These are phyloP conservation scores for Astropecten irregularis DNA, from an alignment of 53 echinoderm and acorn worm species.

Conservation along the genomic window DNA sequence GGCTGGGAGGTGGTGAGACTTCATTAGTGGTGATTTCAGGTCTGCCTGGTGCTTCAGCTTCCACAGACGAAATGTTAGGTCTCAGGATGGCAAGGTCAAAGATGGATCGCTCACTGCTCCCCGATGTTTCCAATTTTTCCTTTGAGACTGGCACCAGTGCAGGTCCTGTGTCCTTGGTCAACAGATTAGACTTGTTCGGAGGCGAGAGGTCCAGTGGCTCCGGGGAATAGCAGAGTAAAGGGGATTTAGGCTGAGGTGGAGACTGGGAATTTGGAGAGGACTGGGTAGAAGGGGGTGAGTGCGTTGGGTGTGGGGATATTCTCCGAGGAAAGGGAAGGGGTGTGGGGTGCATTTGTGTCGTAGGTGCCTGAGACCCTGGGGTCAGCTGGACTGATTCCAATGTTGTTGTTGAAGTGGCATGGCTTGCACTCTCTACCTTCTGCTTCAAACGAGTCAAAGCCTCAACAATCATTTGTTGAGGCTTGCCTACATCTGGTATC, in stretches of 20 bases:
- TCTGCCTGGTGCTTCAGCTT: too few species aligned
- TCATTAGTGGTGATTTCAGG: too few species aligned
- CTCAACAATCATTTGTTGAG: background rate
- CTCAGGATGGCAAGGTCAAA: conserved; percentile 1
- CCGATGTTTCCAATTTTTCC: background rate
- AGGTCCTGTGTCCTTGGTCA: background rate
- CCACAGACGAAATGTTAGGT: background rate
- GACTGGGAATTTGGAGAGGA: conserved; percentile 35
- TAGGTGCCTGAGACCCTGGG: background rate
- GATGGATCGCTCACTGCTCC: background rate
- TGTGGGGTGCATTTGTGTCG: background rate
- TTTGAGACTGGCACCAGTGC: background rate
- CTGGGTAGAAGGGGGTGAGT: conserved; percentile 36
- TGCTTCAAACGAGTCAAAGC: background rate
- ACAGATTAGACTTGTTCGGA: background rate
- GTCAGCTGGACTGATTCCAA: background rate
- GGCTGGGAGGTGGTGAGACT: background rate
- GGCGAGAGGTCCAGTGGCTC: conserved; percentile 52
- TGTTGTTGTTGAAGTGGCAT: background rate
- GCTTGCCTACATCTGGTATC: background rate
- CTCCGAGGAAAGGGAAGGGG: background rate
- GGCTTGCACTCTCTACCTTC: background rate
- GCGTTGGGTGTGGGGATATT: conserved; percentile 33
- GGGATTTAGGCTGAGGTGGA: conserved; percentile 34
- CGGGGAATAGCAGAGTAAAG: conserved; percentile 18